Evolutionary conservation across 2,888 invertebrate genomes (phyloP).

Genomic region (Meteorus colon): DNA sequence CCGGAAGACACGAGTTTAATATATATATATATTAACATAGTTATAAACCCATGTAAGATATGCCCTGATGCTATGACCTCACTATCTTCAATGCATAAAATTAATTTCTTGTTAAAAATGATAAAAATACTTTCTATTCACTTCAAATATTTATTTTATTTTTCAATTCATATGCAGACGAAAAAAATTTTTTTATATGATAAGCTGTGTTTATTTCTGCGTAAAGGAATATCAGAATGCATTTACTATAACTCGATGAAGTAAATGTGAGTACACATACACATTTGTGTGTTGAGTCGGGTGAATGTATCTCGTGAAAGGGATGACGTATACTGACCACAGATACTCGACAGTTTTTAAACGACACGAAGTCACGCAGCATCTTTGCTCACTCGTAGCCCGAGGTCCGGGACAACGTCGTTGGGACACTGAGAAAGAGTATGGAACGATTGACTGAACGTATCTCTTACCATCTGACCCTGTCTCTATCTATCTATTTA

Average conservation of each 20-base stretch:
- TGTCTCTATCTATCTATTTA: constrained; percentile 18
- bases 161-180: background rate
- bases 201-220: background rate
- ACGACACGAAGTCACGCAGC: constrained; percentile 42
- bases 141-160: background rate
- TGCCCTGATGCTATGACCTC: constrained; percentile 12
- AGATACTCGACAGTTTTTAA: constrained; percentile 38
- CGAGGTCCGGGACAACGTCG: constrained; percentile 35
- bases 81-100: constrained; percentile 1
- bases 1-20: constrained; percentile 46
- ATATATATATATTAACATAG: background rate
- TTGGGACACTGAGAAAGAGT: background rate
- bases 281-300: background rate
- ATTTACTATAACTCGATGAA: background rate
- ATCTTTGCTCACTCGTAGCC: constrained; percentile 25
- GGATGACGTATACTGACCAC: constrained; percentile 30
- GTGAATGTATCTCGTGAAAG: background rate
- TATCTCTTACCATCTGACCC: constrained; percentile 21
- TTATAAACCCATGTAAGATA: constrained; percentile 14
- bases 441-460: constrained; percentile 31
- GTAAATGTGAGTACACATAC: too few relatives aligned
- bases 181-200: background rate
- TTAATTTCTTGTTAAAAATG: constrained; percentile 7
- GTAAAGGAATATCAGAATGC: background rate
- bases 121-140: background rate